Conservation (phyloP, 2,113 vertebrate genomes). For the Bambusicola thoracicus region DNA sequence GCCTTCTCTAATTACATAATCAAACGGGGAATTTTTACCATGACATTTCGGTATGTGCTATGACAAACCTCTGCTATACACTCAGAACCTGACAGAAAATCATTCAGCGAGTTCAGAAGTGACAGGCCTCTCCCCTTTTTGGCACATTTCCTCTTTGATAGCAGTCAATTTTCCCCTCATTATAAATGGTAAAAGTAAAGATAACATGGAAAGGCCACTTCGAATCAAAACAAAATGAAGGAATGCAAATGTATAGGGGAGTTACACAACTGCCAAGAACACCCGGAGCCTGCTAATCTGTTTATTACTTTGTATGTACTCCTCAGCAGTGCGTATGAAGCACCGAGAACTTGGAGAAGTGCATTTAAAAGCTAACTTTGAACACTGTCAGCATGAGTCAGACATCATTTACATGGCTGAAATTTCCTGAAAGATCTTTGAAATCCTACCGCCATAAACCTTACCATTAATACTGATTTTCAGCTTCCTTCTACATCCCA, state of each 20-base stretch:
- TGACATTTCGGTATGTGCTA: not conserved
- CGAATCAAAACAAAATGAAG: conserved; percentile 35
- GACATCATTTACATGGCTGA: conserved; percentile 40
- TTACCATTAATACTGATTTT: not conserved
- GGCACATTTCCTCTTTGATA: not conserved
- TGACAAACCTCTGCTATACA: not conserved
- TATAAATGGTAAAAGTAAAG: conserved; percentile 29
- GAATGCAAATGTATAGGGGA: conserved; percentile 12
- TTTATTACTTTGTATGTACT: not conserved
- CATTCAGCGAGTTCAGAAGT: conserved; percentile 7
- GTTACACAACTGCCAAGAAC: conserved; percentile 9
- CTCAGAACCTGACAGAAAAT: conserved; percentile 1
- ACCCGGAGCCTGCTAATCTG: not conserved
- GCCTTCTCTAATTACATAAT: conserved; percentile 19
- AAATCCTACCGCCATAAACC: not conserved
- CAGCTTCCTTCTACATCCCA: not conserved
- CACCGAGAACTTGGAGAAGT: not conserved
- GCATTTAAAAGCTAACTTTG: conserved; percentile 21
- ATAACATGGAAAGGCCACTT: conserved; percentile 30
- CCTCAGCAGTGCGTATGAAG: not conserved
- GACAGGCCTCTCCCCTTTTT: not conserved
- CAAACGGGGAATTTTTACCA: not conserved
- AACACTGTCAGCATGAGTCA: conserved; percentile 34
- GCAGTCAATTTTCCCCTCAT: conserved; percentile 12
- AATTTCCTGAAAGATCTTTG: not conserved